Conservation (phyloP, 2,113 vertebrate species). For the Rhegmatorhina hoffmannsi region DNA sequence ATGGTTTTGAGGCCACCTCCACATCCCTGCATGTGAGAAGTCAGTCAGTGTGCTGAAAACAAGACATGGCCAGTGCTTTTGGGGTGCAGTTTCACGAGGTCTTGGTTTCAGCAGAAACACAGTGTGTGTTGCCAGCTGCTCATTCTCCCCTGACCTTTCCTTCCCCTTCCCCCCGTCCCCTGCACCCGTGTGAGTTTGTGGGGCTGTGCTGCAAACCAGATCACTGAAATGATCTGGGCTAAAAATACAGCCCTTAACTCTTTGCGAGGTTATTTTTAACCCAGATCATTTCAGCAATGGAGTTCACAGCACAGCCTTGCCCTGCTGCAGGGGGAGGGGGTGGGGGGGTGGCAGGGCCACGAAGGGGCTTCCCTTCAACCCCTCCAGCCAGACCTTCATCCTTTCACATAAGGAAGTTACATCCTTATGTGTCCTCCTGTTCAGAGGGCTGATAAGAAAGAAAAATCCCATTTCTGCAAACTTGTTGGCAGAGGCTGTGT, state of each 20-base stretch:
- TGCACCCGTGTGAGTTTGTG: background rate
- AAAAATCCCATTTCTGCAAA: background rate
- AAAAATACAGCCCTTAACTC: constrained; percentile 50
- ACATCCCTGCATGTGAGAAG: background rate
- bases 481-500: background rate
- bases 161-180: background rate
- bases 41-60: background rate
- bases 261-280: constrained; percentile 62
- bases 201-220: constrained; percentile 13
- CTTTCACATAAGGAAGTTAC: background rate
- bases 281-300: background rate
- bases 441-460: background rate
- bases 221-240: constrained; percentile 44
- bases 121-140: background rate
- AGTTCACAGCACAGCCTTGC: background rate
- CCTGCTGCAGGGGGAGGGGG: background rate
- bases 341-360: background rate
- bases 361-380: background rate
- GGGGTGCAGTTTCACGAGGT: background rate
- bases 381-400: background rate
- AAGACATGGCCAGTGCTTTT: background rate
- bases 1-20: background rate
- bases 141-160: constrained; percentile 44
- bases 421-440: background rate
- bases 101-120: background rate